Evolutionary conservation across 2,797 vertebrate species (phyloP).

Genomic region (Yasuhikotakia modesta): DNA sequence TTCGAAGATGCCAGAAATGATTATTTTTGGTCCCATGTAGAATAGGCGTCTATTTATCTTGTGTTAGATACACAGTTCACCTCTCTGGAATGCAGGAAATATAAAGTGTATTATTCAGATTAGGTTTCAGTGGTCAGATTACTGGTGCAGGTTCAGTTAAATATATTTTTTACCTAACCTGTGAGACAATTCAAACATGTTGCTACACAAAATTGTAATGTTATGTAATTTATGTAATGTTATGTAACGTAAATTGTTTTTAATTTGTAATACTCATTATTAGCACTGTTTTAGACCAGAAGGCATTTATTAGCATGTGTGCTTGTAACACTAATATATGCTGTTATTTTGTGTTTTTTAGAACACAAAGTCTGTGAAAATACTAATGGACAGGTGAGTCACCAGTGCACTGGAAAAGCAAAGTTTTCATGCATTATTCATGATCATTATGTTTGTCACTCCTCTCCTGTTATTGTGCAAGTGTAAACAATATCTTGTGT

Average conservation of each 20-base stretch:
- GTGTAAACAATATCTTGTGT: slow-evolving; percentile 9
- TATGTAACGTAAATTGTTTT: no score
- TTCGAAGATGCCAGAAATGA: slow-evolving; percentile 12
- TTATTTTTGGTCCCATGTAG: slow-evolving; percentile 14
- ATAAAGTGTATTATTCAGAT: neutral
- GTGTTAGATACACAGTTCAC: slow-evolving; percentile 12
- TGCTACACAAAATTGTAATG: neutral
- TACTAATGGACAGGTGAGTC: slow-evolving; percentile 95
- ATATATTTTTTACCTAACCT: neutral
- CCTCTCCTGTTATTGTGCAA: neutral
- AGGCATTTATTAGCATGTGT: neutral
- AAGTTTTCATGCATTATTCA: slow-evolving; percentile 12
- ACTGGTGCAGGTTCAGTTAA: neutral
- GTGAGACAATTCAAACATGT: neutral
- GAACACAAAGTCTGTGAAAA: slow-evolving; percentile 99
- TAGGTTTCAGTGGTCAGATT: neutral
- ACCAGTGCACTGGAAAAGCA: neutral
- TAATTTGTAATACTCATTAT: neutral
- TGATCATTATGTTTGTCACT: slow-evolving; percentile 9
- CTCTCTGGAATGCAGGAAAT: slow-evolving; percentile 15
- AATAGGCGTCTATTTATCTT: slow-evolving; percentile 28
- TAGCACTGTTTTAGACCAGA: neutral
- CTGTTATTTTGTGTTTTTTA: slow-evolving; percentile 62
- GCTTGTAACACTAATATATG: neutral
- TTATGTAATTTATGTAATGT: no score